Evolutionary conservation across 2,888 invertebrate species (phyloP), one percentile per base, ranked within the genome.

Genomic region (Melinaea menophilus): DNA sequence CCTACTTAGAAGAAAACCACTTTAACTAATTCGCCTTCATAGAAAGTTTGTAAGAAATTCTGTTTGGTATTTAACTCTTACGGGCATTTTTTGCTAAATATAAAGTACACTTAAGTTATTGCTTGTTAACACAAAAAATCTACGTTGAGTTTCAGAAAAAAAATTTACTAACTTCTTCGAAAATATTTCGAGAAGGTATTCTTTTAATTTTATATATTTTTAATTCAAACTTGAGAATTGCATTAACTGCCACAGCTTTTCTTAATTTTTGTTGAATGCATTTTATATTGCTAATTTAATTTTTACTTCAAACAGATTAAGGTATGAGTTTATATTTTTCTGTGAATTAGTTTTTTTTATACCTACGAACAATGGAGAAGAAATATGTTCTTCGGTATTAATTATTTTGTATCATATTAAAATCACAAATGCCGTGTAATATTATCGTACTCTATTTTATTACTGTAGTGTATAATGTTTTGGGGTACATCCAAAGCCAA

Each of bases 21-120:
- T 76, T 71, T 57, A 70, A 70, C 69, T 72, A 75, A 74, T 73
- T 72, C 70, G 72, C 74, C 71, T 69, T 73, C 71, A 64, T 67
- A 62, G 70, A 75, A 75, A 75, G 71, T 77, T 78, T 67, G 65
- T 68, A 73, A 76, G 75, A 74, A 76, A 77, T 73, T 72, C 71
- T 66, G 69, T 75, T 73, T 69, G 71, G 74, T 72, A 73, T 76
- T 77, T 73, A 74, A 67, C 58, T 64, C 70, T 70, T 64, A 64
- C 64, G 59, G 61, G 66, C 65, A 66, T 71, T 72, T 51, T 70
- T 69, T 69, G 72, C 71, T 77, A 72, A 74, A 73, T 75, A 75
- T 72, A 75, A 78, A 77, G 77, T 74, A 76, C 76, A 57, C 64
- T 66, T 64, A 62, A 57, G 55, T 59, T 66, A 66, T 64, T 62